These are phyloP conservation scores for Threskiornis aethiopicus DNA, from an alignment of 2,797 vertebrate genomes.

Conservation along the genomic window DNA sequence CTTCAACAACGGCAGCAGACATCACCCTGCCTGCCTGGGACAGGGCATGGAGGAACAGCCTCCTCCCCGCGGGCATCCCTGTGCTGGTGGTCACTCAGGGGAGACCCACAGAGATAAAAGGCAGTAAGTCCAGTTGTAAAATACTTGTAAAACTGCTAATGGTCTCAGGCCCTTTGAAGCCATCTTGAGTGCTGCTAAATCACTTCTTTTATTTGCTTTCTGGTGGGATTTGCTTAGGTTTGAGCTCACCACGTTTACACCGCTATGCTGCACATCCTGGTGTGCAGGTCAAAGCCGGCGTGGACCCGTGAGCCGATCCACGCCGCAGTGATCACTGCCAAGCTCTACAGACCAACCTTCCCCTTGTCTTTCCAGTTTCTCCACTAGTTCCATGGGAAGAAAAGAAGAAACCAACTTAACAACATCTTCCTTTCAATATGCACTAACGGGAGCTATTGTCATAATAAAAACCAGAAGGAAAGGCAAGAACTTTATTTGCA, in stretches of 20 bases:
- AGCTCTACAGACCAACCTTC: not conserved
- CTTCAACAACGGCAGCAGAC: not conserved
- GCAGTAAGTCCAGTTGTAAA: constrained; percentile 3
- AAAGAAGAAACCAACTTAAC: not conserved
- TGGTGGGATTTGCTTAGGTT: constrained; percentile 44
- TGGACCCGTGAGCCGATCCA: not conserved
- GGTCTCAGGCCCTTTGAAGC: constrained; percentile 25
- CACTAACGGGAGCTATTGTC: not conserved
- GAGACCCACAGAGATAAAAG: constrained; percentile 48
- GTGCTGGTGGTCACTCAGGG: not conserved
- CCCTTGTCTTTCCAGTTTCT: not conserved
- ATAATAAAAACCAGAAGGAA: not conserved
- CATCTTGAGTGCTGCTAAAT: constrained; percentile 6
- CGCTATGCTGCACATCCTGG: not conserved
- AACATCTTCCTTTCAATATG: not conserved
- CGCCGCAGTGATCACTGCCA: not conserved
- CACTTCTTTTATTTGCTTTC: constrained; percentile 46
- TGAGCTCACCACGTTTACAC: constrained; percentile 42
- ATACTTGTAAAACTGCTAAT: constrained; percentile 27
- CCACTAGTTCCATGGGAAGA: not conserved
- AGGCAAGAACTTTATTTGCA: not conserved
- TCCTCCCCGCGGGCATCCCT: not conserved
- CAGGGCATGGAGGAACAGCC: not conserved
- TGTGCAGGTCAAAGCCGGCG: not conserved
- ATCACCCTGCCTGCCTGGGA: not conserved